phyloP scores from a whole-genome alignment of 2,797 vertebrate species.

The Acipenser transmontanus region DNA sequence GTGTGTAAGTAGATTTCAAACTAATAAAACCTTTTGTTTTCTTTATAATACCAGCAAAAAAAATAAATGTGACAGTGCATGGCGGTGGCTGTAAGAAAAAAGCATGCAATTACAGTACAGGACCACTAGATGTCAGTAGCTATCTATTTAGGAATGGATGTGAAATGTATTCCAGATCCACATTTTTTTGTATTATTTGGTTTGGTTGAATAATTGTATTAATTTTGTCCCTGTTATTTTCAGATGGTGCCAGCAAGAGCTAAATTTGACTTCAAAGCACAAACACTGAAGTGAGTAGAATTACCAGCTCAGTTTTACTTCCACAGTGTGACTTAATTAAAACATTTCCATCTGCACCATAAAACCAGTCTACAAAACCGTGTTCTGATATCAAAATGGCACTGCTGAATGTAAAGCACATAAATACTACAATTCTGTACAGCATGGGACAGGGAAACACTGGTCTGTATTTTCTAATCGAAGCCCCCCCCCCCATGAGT shows the following conservation, averaged over 20 bases:
- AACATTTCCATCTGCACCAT: no score
- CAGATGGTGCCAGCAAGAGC: constrained; percentile 95
- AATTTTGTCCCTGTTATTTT: constrained; percentile 35
- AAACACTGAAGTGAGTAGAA: constrained; percentile 86
- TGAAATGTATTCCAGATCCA: neutral
- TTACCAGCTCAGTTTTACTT: neutral
- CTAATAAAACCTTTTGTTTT: no score
- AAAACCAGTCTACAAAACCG: no score
- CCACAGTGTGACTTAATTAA: no score
- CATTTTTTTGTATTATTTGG: neutral
- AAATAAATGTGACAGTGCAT: neutral
- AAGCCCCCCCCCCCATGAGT: neutral
- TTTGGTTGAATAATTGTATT: constrained; percentile 32
- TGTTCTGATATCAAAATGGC: no score
- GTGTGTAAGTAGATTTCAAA: no score
- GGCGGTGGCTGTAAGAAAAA: neutral
- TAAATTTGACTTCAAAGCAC: constrained; percentile 96
- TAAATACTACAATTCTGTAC: no score
- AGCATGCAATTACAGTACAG: neutral
- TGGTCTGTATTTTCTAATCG: no score
- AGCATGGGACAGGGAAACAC: no score
- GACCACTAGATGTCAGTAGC: neutral
- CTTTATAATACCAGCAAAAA: no score
- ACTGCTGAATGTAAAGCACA: no score
- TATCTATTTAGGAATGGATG: neutral